Conservation (phyloP, 35 echinoderm and acorn worm species). For the Hemicentrotus pulcherrimus region DNA sequence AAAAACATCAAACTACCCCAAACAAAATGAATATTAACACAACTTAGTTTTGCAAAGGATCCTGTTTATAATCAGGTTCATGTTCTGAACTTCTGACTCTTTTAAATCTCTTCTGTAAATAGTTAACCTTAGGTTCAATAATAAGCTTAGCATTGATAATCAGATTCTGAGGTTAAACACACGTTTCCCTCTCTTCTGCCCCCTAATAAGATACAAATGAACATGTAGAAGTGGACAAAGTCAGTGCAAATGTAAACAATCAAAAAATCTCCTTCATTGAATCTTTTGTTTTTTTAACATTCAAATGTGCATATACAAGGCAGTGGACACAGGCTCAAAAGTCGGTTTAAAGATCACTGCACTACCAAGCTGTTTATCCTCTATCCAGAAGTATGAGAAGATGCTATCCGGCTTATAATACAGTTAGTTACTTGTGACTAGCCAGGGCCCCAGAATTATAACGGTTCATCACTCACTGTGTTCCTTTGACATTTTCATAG, state of each 20-base stretch:
- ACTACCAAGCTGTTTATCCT: background rate
- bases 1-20: background rate
- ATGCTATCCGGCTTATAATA: background rate
- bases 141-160: background rate
- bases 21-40: background rate
- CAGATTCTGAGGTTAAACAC: background rate
- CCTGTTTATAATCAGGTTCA: background rate
- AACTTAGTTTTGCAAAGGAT: background rate
- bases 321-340: background rate
- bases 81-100: background rate
- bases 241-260: background rate
- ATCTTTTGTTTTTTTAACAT: background rate
- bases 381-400: background rate
- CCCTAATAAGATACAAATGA: background rate
- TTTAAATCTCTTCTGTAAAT: background rate
- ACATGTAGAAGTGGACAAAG: background rate
- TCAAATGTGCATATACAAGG: background rate
- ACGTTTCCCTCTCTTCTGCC: background rate
- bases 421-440: constrained; percentile 9
- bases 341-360: constrained; percentile 8
- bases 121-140: background rate
- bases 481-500: constrained; percentile 20
- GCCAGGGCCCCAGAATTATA: constrained; percentile 19
- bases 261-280: background rate
- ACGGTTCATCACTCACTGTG: constrained; percentile 15